Conservation (phyloP, 2,888 invertebrate genomes). For the Athripsodes cinereus region DNA sequence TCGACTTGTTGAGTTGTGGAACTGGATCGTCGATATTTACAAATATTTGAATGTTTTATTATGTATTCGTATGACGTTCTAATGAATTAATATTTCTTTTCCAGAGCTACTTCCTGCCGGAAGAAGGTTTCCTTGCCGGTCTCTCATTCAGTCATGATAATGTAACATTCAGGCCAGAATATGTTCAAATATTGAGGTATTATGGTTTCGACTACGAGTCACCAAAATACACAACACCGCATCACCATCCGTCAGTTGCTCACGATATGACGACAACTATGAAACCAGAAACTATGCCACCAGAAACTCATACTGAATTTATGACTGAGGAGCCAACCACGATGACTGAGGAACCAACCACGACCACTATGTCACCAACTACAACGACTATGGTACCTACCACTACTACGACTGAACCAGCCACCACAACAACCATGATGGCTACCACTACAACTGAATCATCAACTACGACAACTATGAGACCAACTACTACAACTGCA, state of each 20-base stretch:
- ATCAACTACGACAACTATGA: conserved; percentile 26
- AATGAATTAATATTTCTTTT: no score
- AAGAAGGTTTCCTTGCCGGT: conserved; percentile 77
- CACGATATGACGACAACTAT: conserved; percentile 25
- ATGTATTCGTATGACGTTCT: no score
- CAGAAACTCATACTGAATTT: conserved; percentile 26
- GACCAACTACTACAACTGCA: conserved; percentile 25
- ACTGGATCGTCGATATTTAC: no score
- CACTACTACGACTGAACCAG: conserved; percentile 23
- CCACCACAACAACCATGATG: background rate
- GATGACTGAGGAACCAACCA: conserved; percentile 18
- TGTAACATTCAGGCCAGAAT: conserved; percentile 66
- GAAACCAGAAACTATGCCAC: conserved; percentile 21
- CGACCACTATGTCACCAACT: conserved; percentile 19
- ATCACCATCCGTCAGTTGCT: conserved; percentile 9
- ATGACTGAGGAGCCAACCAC: conserved; percentile 25
- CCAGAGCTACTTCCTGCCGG: conserved; percentile 77
- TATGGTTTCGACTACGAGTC: conserved; percentile 73
- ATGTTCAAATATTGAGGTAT: conserved; percentile 66
- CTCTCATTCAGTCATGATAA: conserved; percentile 73
- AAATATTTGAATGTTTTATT: no score
- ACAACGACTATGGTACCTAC: conserved; percentile 25
- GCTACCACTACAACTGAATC: conserved; percentile 26
- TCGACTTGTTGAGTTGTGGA: no score
- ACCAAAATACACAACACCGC: conserved; percentile 5